Percentiles rank a stretch among this genome's conserved stretches.
These are phyloP conservation scores for Pseudochromis fuscus DNA, from an alignment of 2,797 vertebrate species.

Conservation along the genomic window DNA sequence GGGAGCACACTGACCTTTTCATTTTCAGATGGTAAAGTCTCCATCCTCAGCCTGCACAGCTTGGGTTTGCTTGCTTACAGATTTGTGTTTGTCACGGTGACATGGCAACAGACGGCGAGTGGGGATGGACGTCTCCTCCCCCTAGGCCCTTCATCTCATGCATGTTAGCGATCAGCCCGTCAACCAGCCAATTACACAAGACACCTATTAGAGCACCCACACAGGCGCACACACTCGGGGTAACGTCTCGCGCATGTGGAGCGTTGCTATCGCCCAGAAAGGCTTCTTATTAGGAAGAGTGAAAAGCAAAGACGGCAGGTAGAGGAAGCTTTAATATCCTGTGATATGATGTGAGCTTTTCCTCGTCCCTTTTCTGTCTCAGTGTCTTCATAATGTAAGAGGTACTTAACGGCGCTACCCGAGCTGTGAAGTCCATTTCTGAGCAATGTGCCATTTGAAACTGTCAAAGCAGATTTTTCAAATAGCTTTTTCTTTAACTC, in stretches of 20 bases:
- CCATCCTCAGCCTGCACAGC: neutral
- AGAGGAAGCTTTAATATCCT: slow-evolving; percentile 28
- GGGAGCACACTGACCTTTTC: neutral
- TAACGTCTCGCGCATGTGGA: slow-evolving; percentile 41
- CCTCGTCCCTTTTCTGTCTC: neutral
- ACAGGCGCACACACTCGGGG: slow-evolving; percentile 20
- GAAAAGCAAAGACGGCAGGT: neutral
- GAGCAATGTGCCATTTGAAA: slow-evolving; percentile 25
- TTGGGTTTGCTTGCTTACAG: slow-evolving; percentile 20
- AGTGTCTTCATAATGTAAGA: slow-evolving; percentile 16
- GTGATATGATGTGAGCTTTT: neutral
- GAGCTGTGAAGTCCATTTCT: slow-evolving; percentile 21
- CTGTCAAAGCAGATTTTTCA: neutral
- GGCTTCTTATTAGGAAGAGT: slow-evolving; percentile 20
- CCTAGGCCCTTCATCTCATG: slow-evolving; percentile 47
- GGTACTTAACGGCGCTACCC: neutral
- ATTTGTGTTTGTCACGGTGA: slow-evolving; percentile 35
- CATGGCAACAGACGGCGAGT: slow-evolving; percentile 40
- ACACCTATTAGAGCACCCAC: slow-evolving; percentile 45
- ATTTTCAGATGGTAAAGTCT: neutral
- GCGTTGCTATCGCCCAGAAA: slow-evolving; percentile 26
- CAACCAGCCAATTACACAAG: slow-evolving; percentile 61
- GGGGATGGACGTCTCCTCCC: slow-evolving; percentile 23
- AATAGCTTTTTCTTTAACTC: slow-evolving; percentile 10
- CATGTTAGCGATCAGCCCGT: slow-evolving; percentile 51